phyloP scores from a whole-genome alignment of 2,113 vertebrate genomes.

The Sinocyclocheilus grahami region DNA sequence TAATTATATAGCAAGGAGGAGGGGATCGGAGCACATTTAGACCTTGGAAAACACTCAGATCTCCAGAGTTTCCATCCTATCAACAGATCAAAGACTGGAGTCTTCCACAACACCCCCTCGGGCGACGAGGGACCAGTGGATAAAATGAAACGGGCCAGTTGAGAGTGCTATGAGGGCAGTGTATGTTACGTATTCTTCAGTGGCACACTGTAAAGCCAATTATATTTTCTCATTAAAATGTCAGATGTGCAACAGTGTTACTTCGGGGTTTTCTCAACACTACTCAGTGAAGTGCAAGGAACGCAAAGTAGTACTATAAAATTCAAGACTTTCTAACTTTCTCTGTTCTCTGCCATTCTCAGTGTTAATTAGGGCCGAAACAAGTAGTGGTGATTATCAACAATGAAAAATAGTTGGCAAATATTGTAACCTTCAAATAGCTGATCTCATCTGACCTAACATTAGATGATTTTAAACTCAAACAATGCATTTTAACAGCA shows the following conservation, averaged over 20 bases:
- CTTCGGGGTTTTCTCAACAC: not conserved
- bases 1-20: conserved; percentile 18
- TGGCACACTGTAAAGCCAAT: conserved; percentile 27
- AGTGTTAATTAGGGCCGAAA: not conserved
- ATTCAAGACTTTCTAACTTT: not conserved
- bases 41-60: conserved; percentile 36
- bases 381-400: not conserved
- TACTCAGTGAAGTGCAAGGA: not conserved
- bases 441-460: not conserved
- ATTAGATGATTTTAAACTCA: not conserved
- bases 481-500: not conserved
- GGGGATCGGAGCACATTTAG: not conserved
- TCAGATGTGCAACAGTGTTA: conserved; percentile 26
- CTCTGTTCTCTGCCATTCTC: not conserved
- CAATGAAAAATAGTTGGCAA: not conserved
- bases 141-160: not conserved
- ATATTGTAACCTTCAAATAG: not conserved
- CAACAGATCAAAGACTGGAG: conserved; percentile 22
- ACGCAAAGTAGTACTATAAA: not conserved
- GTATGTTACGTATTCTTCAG: conserved; percentile 4
- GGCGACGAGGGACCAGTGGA: not conserved
- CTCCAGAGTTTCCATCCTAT: conserved; percentile 16
- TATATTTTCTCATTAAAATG: conserved; percentile 39
- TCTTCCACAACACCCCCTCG: not conserved
- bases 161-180: not conserved